phyloP scores from a whole-genome alignment of 2,888 invertebrate genomes.

The Drosophila cognata region DNA sequence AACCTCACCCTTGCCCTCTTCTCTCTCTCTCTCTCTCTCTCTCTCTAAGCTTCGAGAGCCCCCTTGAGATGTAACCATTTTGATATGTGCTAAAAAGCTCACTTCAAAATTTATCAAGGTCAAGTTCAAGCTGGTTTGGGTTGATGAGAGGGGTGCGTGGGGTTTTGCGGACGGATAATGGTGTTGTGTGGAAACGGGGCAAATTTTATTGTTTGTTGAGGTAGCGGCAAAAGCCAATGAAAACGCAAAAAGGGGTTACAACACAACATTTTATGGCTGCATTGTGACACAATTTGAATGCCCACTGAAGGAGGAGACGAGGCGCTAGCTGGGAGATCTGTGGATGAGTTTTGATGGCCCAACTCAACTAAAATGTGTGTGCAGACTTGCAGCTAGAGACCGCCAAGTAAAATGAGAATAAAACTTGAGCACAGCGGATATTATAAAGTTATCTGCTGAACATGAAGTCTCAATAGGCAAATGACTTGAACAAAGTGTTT shows the following conservation, averaged over 20 bases:
- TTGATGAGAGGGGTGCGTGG: neutral
- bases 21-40: neutral
- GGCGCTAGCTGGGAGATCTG: neutral
- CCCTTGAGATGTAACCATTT: conserved; percentile 77
- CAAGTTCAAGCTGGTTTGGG: conserved; percentile 66
- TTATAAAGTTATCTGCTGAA: neutral
- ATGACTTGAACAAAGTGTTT: neutral
- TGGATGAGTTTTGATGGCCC: conserved; percentile 15
- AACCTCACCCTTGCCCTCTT: neutral
- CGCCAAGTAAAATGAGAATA: neutral
- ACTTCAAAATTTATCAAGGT: conserved; percentile 79
- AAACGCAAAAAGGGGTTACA: conserved; percentile 44
- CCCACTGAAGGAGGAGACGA: neutral
- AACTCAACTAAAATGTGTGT: neutral
- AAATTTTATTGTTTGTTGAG: conserved; percentile 68
- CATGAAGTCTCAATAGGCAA: neutral
- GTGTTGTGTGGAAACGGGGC: conserved; percentile 2
- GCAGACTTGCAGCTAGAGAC: neutral
- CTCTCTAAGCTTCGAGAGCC: conserved; percentile 30
- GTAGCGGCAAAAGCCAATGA: conserved; percentile 59
- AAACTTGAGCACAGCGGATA: neutral
- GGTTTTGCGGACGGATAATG: neutral
- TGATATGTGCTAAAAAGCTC: conserved; percentile 80
- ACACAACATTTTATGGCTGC: conserved; percentile 33
- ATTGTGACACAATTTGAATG: conserved; percentile 54